phyloP scores from a whole-genome alignment of 2,113 vertebrate genomes.

The Phyllostomus discolor region DNA sequence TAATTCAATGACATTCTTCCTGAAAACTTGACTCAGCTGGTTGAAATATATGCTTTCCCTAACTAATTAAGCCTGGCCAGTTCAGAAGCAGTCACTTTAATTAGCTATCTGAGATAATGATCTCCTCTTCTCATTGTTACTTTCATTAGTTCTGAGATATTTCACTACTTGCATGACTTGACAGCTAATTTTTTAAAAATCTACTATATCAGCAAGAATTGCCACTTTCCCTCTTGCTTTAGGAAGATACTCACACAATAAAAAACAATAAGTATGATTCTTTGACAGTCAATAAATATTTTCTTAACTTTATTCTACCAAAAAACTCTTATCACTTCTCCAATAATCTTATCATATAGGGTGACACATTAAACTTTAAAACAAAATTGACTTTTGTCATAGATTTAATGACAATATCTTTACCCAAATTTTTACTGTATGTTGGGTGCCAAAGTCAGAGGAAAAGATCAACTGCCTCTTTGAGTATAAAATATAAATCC shows the following conservation, averaged over 20 bases:
- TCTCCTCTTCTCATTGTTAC: background rate
- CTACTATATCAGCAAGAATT: background rate
- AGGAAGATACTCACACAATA: background rate
- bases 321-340: background rate
- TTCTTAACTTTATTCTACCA: background rate
- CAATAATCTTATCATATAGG: background rate
- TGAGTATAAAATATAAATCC: background rate
- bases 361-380: background rate
- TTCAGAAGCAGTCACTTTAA: background rate
- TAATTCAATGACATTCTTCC: background rate
- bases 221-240: background rate
- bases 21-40: background rate
- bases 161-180: background rate
- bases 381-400: background rate
- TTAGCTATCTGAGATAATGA: background rate
- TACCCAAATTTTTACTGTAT: background rate
- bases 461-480: background rate
- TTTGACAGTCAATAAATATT: background rate
- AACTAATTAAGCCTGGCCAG: background rate
- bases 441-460: background rate
- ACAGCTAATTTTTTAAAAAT: background rate
- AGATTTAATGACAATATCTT: background rate
- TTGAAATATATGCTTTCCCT: background rate
- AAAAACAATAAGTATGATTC: background rate
- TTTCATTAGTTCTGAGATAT: background rate